Percentiles rank a stretch among this genome's conserved stretches.
These are phyloP conservation scores for Tenebrosternarchus preto DNA, from an alignment of 2,113 vertebrate genomes.

Conservation along the genomic window DNA sequence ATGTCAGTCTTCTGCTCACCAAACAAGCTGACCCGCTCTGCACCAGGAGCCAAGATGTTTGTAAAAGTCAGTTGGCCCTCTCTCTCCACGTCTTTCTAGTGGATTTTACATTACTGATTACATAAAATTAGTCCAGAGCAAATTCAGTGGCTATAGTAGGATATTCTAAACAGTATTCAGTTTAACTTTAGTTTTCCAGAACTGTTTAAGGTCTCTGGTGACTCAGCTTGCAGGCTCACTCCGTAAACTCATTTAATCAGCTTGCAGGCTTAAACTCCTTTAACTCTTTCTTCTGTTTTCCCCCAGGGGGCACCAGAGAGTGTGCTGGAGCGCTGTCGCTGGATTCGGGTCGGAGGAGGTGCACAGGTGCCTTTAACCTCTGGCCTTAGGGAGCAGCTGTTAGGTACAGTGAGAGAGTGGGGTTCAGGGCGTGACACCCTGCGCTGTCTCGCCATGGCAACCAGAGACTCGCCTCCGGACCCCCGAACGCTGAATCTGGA, in stretches of 20 bases:
- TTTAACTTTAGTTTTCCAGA: neutral
- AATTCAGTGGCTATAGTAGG: neutral
- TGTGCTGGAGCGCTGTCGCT: slow-evolving; percentile 72
- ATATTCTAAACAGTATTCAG: neutral
- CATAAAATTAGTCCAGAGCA: neutral
- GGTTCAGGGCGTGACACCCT: slow-evolving; percentile 73
- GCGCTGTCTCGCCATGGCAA: slow-evolving; percentile 78
- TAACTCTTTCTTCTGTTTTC: neutral
- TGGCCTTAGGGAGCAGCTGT: slow-evolving; percentile 68
- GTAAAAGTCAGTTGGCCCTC: slow-evolving; percentile 67
- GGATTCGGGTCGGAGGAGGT: slow-evolving; percentile 66
- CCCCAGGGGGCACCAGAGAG: slow-evolving; percentile 76
- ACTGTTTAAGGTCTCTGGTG: neutral
- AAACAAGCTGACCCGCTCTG: slow-evolving; percentile 69
- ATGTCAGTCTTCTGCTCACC: slow-evolving; percentile 79
- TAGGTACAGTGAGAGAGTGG: slow-evolving; percentile 73
- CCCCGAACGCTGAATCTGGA: slow-evolving; percentile 72
- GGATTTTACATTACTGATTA: too few species aligned
- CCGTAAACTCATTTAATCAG: too few species aligned
- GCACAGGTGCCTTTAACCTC: slow-evolving; percentile 65
- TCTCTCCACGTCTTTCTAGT: neutral
- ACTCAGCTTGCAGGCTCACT: neutral
- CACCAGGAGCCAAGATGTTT: slow-evolving; percentile 76
- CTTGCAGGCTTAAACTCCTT: neutral
- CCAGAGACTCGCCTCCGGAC: slow-evolving; percentile 72